These are phyloP conservation scores for Norana najaformis DNA, from an alignment of 2,888 invertebrate genomes.

Conservation along the genomic window DNA sequence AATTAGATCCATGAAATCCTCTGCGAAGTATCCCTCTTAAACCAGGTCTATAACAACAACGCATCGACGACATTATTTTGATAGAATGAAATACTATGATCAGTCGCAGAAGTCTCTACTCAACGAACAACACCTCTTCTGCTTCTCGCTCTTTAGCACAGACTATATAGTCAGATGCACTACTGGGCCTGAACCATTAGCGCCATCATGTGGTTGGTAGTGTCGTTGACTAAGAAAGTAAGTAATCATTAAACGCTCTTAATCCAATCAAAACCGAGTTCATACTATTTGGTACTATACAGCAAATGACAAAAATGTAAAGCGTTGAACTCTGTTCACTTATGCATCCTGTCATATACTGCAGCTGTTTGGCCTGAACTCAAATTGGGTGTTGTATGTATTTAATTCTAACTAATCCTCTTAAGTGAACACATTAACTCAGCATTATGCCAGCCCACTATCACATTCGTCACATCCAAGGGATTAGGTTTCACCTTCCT, in stretches of 20 bases:
- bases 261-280: too few species aligned
- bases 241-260: not conserved
- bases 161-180: not conserved
- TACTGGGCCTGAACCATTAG: not conserved
- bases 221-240: not conserved
- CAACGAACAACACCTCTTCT: not conserved
- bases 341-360: too few species aligned
- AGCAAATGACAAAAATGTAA: too few species aligned
- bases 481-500: too few species aligned
- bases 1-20: not conserved
- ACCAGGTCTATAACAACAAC: not conserved
- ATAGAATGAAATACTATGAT: not conserved
- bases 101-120: not conserved
- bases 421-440: too few species aligned
- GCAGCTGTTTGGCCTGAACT: too few species aligned
- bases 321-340: too few species aligned
- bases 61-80: conserved; percentile 1
- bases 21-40: not conserved
- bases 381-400: too few species aligned
- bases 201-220: not conserved
- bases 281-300: too few species aligned
- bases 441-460: too few species aligned
- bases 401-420: too few species aligned
- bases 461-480: too few species aligned
- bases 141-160: not conserved